These are phyloP conservation scores for Drosophila sordidula DNA, from an alignment of 2,888 invertebrate genomes.

Conservation along the genomic window DNA sequence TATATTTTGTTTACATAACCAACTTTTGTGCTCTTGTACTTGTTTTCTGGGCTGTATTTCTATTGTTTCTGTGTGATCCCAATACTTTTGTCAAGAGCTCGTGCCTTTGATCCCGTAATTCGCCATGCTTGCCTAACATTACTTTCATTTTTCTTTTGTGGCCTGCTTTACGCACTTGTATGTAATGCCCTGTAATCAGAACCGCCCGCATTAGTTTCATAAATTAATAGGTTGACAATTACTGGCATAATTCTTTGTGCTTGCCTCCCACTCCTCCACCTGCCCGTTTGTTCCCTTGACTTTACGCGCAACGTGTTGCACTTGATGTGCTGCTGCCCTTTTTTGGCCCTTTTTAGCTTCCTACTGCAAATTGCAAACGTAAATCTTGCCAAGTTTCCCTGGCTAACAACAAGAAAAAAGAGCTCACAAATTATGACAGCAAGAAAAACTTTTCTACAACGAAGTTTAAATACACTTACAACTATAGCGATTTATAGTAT, in stretches of 20 bases:
- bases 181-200: slow-evolving; percentile 14
- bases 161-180: slow-evolving; percentile 12
- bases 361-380: slow-evolving; percentile 64
- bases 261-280: background rate
- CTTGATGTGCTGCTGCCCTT: slow-evolving; percentile 43
- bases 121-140: background rate
- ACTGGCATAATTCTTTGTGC: slow-evolving; percentile 46
- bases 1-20: background rate
- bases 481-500: background rate
- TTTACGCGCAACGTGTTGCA: slow-evolving; percentile 68
- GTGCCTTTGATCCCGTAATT: background rate
- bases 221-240: slow-evolving; percentile 53
- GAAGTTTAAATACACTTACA: slow-evolving; percentile 34
- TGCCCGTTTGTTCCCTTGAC: slow-evolving; percentile 23
- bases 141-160: slow-evolving; percentile 7
- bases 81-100: background rate
- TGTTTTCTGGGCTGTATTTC: background rate
- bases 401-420: slow-evolving; percentile 29
- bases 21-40: background rate
- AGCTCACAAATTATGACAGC: slow-evolving; percentile 20
- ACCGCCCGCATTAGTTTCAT: slow-evolving; percentile 40
- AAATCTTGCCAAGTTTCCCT: slow-evolving; percentile 63
- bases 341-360: slow-evolving; percentile 33
- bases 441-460: slow-evolving; percentile 10
- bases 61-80: background rate